These are phyloP conservation scores for Aplocera efformata DNA, from an alignment of 2,888 invertebrate species.

Conservation along the genomic window DNA sequence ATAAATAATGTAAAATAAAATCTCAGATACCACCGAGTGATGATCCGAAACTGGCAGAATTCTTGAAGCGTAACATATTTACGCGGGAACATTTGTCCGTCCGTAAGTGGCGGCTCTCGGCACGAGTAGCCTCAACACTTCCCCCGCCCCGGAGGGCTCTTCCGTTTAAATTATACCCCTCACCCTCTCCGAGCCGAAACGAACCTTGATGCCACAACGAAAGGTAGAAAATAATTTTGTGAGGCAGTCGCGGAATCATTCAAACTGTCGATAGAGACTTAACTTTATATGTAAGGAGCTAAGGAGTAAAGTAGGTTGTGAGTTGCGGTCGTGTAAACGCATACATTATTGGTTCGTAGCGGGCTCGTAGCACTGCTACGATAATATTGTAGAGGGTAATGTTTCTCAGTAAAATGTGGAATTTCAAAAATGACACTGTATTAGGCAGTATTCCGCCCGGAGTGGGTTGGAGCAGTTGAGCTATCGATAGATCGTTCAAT, in stretches of 20 bases:
- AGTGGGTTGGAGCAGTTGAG: no score
- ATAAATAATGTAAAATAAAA: no score
- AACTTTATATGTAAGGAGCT: slow-evolving; percentile 12
- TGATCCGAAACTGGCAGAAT: slow-evolving; percentile 5
- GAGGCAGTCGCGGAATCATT: slow-evolving; percentile 3
- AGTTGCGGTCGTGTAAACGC: slow-evolving; percentile 6
- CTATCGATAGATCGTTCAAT: no score
- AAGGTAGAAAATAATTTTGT: slow-evolving; percentile 1
- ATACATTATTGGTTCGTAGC: slow-evolving; percentile 27
- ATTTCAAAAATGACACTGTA: slow-evolving; percentile 3
- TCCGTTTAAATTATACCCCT: slow-evolving; percentile 37
- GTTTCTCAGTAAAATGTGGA: slow-evolving; percentile 17
- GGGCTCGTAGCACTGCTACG: slow-evolving; percentile 21
- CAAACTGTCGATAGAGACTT: slow-evolving; percentile 14
- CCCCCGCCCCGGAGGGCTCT: slow-evolving; percentile 30
- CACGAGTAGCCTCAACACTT: slow-evolving; percentile 51
- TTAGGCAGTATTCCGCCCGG: no score
- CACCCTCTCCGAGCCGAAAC: slow-evolving; percentile 7
- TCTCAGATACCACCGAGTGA: no score
- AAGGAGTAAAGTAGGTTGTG: slow-evolving; percentile 1
- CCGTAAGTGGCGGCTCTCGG: slow-evolving; percentile 56
- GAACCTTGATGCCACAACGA: slow-evolving; percentile 1
- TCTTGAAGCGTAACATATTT: slow-evolving; percentile 18
- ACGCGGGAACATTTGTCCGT: slow-evolving; percentile 30
- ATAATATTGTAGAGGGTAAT: slow-evolving; percentile 21